A percentile compares a stretch with the other conserved stretches of the same genome.
Conservation (phyloP, 35 echinoderm and acorn worm species). For the Nesometra sesokonis region DNA sequence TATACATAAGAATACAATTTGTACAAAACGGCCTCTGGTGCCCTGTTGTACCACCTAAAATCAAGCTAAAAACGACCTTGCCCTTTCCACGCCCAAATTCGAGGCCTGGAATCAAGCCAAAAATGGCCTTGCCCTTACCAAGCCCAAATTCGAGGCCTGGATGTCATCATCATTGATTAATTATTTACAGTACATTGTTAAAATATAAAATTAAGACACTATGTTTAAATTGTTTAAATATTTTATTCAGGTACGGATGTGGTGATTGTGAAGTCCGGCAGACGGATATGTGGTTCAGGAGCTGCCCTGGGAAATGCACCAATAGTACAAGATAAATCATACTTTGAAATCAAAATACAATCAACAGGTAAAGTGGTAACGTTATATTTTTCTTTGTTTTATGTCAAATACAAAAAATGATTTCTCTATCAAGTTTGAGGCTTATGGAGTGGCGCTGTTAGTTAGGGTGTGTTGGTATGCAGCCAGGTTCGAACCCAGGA, state of each 20-base stretch:
- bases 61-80: too few relatives aligned
- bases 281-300: constrained; percentile 91
- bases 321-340: constrained; percentile 90
- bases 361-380: constrained; percentile 51
- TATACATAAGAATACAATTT: too few relatives aligned
- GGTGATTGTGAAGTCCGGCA: constrained; percentile 88
- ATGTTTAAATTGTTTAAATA: constrained; percentile 11
- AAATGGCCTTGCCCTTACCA: too few relatives aligned
- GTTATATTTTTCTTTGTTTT: background rate
- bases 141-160: background rate
- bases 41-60: too few relatives aligned
- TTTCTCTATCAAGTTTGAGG: too few relatives aligned
- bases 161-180: background rate
- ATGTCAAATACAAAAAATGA: background rate
- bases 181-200: background rate
- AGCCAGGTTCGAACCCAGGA: too few relatives aligned
- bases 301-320: constrained; percentile 91
- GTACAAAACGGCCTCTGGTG: too few relatives aligned
- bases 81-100: background rate
- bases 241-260: constrained; percentile 83
- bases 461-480: too few relatives aligned
- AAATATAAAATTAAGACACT: background rate
- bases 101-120: too few relatives aligned
- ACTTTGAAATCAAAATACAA: constrained; percentile 98
- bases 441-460: too few relatives aligned